Evolutionary conservation across 2,797 vertebrate genomes (phyloP).

Genomic region (Sylvilagus floridanus): DNA sequence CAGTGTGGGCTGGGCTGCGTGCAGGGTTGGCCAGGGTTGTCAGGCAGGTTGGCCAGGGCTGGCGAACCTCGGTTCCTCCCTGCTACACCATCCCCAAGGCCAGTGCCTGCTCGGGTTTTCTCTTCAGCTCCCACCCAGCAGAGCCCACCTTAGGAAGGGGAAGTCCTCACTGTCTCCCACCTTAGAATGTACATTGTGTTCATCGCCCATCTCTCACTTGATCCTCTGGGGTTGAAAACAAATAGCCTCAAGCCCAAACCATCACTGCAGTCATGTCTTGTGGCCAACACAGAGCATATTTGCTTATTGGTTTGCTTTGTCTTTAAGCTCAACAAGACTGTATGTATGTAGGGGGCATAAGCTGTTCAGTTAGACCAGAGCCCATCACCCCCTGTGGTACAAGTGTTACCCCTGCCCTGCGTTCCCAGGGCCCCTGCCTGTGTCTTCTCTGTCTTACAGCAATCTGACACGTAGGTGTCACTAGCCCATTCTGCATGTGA

Average conservation of each 20-base stretch:
- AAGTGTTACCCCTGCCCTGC: neutral
- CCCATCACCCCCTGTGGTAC: neutral
- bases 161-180: neutral
- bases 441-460: neutral
- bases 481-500: neutral
- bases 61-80: too few species aligned
- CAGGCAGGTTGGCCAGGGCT: too few species aligned
- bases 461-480: neutral
- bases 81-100: too few species aligned
- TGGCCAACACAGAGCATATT: neutral
- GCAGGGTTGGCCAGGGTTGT: too few species aligned
- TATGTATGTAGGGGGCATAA: neutral
- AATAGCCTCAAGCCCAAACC: neutral
- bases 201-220: neutral
- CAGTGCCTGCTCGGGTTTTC: neutral
- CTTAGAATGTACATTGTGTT: neutral
- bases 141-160: neutral
- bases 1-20: too few species aligned
- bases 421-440: neutral
- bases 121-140: neutral
- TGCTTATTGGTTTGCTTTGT: neutral
- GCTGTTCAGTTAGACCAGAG: neutral
- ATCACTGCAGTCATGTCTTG: neutral
- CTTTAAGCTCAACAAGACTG: neutral
- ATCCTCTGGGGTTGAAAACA: neutral